Evolutionary conservation across 2,113 vertebrate genomes (phyloP).

Genomic region (Microtus montanus): DNA sequence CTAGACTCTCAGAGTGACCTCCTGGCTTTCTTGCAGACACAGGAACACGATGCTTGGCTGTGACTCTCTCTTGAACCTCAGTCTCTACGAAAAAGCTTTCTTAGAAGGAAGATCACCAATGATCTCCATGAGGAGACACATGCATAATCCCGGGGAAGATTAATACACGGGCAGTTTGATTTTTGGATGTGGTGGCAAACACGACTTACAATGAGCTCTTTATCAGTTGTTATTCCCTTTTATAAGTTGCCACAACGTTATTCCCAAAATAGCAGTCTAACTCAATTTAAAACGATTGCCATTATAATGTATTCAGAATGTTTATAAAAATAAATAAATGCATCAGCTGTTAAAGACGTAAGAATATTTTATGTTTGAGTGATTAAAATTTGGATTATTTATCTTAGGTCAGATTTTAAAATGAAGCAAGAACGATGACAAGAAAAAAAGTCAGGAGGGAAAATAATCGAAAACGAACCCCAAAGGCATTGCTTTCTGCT

Average conservation of each 20-base stretch:
- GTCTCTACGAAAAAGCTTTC: background rate
- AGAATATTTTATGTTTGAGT: constrained; percentile 12
- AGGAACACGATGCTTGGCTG: background rate
- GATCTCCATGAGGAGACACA: background rate
- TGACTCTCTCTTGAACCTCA: background rate
- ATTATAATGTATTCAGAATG: constrained; percentile 46
- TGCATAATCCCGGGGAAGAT: constrained; percentile 1
- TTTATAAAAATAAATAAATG: constrained; percentile 29
- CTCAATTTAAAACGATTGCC: constrained; percentile 46
- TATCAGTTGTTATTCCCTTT: background rate
- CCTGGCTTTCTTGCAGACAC: background rate
- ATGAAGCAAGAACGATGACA: background rate
- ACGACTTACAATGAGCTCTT: constrained; percentile 28
- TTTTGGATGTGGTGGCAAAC: constrained; percentile 31
- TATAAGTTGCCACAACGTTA: constrained; percentile 32
- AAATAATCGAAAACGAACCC: background rate
- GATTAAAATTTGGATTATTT: background rate
- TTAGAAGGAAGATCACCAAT: background rate
- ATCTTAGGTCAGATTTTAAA: constrained; percentile 16
- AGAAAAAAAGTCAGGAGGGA: background rate
- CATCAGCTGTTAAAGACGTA: background rate
- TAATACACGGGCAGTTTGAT: background rate
- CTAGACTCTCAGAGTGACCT: background rate
- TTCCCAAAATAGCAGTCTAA: constrained; percentile 25
- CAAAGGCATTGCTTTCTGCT: background rate